Percentiles rank a stretch among this genome's conserved stretches.
Conservation (phyloP, 1,140 invertebrate genomes). For the Eupeodes corollae region DNA sequence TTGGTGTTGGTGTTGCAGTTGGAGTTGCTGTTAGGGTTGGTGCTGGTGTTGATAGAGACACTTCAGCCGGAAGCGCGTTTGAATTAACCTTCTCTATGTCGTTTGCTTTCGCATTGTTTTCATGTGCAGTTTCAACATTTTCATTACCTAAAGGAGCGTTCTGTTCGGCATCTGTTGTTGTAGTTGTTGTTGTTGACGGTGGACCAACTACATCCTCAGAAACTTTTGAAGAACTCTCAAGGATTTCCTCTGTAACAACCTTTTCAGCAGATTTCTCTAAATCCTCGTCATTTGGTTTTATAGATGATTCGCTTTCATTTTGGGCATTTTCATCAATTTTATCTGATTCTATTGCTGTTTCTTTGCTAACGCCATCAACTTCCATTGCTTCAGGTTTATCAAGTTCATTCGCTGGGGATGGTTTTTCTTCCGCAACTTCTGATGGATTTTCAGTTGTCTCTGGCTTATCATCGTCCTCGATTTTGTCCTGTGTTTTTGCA, state of each 20-base stretch:
- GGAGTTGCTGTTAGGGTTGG: neutral
- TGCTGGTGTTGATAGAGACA: conserved; percentile 11
- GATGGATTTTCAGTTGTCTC: conserved; percentile 2
- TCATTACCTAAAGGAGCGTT: conserved; percentile 19
- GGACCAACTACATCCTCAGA: conserved; percentile 2
- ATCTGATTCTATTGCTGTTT: conserved; percentile 20
- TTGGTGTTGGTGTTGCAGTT: conserved; percentile 1
- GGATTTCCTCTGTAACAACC: too few relatives aligned
- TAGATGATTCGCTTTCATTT: too few relatives aligned
- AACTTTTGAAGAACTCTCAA: neutral
- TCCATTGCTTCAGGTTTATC: conserved; percentile 19
- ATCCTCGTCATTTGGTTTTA: too few relatives aligned
- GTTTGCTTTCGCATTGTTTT: neutral
- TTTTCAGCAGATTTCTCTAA: too few relatives aligned
- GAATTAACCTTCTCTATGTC: neutral
- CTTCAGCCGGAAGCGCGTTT: neutral
- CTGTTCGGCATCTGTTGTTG: conserved; percentile 30
- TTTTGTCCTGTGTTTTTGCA: too few relatives aligned
- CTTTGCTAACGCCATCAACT: too few relatives aligned
- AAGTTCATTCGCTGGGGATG: conserved; percentile 5
- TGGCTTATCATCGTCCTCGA: neutral
- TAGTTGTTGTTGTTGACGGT: conserved; percentile 14
- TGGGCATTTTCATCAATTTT: conserved; percentile 7
- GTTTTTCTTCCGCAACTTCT: conserved; percentile 1
- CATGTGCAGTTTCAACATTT: conserved; percentile 10